These are phyloP conservation scores for Platichthys stellatus DNA, from an alignment of 2,113 vertebrate genomes.

Conservation along the genomic window DNA sequence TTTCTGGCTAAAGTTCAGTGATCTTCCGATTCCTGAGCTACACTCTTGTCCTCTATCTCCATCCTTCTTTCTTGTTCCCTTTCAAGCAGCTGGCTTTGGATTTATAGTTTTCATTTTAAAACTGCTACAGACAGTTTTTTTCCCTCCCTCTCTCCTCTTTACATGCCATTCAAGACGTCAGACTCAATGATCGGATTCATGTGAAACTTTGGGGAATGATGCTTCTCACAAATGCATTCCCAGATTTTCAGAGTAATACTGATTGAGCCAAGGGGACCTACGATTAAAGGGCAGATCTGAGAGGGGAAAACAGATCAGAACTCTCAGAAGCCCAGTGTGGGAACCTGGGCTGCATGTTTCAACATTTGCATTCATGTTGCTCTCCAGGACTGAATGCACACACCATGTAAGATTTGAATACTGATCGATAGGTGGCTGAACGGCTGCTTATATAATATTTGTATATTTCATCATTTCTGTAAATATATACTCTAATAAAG, in stretches of 20 bases:
- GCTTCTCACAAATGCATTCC: constrained; percentile 5
- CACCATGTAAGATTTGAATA: background rate
- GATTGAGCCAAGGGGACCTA: constrained; percentile 31
- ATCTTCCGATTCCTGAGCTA: background rate
- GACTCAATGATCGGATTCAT: constrained; percentile 1
- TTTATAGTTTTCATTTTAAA: background rate
- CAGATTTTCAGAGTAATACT: constrained; percentile 8
- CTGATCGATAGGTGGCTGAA: background rate
- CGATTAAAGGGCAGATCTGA: background rate
- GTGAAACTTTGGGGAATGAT: constrained; percentile 9
- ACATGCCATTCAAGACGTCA: constrained; percentile 5
- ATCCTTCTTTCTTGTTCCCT: background rate
- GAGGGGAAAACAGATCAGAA: background rate
- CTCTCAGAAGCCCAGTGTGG: constrained; percentile 13
- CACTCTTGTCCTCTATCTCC: background rate
- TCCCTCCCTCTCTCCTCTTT: background rate
- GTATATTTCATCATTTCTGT: background rate
- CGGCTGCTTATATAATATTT: background rate
- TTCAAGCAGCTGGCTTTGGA: constrained; percentile 11
- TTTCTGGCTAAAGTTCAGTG: background rate
- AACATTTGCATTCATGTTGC: background rate
- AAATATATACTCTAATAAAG: too few relatives aligned
- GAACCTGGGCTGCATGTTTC: background rate
- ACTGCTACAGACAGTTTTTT: background rate
- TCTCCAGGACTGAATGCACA: background rate